Evolutionary conservation across 2,888 invertebrate genomes (phyloP).

Genomic region (Metellina segmentata): DNA sequence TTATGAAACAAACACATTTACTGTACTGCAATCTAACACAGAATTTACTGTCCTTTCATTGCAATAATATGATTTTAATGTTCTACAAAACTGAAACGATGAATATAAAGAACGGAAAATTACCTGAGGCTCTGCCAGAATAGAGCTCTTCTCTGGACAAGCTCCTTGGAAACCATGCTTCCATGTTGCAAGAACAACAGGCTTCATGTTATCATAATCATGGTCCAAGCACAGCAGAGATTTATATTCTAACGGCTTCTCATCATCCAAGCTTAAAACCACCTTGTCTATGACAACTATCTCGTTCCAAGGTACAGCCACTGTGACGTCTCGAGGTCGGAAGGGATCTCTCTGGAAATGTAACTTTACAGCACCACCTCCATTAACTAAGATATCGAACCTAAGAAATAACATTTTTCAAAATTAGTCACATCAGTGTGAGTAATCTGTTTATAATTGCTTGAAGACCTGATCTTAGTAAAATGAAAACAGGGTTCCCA

Average conservation of each 20-base stretch:
- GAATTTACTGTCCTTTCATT: background rate
- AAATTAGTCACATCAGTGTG: background rate
- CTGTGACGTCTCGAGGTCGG: slow-evolving; percentile 91
- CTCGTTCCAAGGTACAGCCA: slow-evolving; percentile 98
- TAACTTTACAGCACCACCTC: slow-evolving; percentile 97
- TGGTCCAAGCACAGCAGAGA: slow-evolving; percentile 88
- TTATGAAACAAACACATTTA: background rate
- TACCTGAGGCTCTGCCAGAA: slow-evolving; percentile 95
- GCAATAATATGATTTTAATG: background rate
- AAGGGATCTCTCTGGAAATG: slow-evolving; percentile 98
- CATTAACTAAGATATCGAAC: slow-evolving; percentile 99
- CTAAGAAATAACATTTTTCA: slow-evolving; percentile 82
- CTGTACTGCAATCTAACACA: background rate
- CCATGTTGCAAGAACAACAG: slow-evolving; percentile 93
- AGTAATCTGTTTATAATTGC: background rate
- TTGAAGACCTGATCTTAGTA: too few species aligned
- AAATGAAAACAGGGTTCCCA: too few species aligned
- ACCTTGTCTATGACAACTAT: slow-evolving; percentile 89
- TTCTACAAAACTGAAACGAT: background rate
- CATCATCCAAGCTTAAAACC: slow-evolving; percentile 77
- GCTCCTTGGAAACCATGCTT: slow-evolving; percentile 94
- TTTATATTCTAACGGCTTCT: slow-evolving; percentile 76
- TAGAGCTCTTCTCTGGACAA: slow-evolving; percentile 90
- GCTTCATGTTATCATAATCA: slow-evolving; percentile 91
- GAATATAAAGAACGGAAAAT: background rate